Evolutionary conservation across 2,797 vertebrate genomes (phyloP).

Genomic region (Sebastes hopkinsi): DNA sequence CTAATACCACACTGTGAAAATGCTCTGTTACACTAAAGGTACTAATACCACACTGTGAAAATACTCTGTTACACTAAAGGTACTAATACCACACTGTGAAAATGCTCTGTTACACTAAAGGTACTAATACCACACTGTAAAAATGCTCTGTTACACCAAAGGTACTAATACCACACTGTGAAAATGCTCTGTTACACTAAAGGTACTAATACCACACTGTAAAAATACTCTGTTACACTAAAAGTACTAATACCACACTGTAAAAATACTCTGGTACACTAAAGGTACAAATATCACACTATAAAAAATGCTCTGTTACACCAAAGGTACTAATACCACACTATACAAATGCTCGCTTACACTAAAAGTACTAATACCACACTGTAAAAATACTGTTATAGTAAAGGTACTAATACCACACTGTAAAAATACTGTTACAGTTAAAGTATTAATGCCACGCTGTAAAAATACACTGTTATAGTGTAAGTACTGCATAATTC

Average conservation of each 20-base stretch:
- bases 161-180: neutral
- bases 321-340: neutral
- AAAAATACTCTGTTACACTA: fast-evolving
- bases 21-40: neutral
- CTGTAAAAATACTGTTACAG: neutral
- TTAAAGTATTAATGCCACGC: neutral
- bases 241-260: neutral
- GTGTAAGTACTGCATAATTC: neutral
- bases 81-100: neutral
- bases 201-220: neutral
- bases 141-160: neutral
- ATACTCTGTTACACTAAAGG: too few relatives aligned
- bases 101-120: neutral
- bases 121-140: neutral
- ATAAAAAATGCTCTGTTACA: neutral
- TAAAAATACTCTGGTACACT: too few relatives aligned
- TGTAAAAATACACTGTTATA: neutral
- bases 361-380: neutral
- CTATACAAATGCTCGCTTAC: too few relatives aligned
- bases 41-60: neutral
- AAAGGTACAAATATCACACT: neutral
- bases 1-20: neutral
- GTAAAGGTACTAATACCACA: neutral
- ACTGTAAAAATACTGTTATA: neutral
- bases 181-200: neutral